A percentile compares a stretch with the other conserved stretches of the same genome.
phyloP scores from a whole-genome alignment of 2,797 vertebrate species.

The Poecilia velifera region DNA sequence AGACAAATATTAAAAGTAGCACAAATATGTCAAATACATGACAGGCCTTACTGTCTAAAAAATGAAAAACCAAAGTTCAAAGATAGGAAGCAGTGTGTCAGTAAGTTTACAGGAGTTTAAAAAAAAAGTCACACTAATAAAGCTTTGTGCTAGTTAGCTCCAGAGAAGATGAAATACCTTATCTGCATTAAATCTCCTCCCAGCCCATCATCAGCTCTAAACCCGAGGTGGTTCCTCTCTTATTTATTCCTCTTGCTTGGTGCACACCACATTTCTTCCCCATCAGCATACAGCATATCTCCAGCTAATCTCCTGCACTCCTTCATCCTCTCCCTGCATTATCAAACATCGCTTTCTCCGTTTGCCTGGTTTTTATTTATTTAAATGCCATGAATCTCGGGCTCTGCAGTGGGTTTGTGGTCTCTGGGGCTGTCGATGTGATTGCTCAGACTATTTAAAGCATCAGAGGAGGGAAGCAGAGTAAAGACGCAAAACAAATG shows the following conservation, averaged over 20 bases:
- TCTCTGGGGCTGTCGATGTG: conserved; percentile 2
- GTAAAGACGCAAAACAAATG: neutral
- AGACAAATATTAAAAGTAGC: neutral
- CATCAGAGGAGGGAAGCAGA: neutral
- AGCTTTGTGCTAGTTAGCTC: neutral
- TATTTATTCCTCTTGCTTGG: neutral
- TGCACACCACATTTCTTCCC: neutral
- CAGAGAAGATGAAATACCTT: neutral
- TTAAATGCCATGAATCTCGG: conserved; percentile 2
- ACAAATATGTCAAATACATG: neutral
- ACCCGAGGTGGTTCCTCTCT: neutral
- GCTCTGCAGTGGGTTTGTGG: conserved; percentile 2
- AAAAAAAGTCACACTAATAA: neutral
- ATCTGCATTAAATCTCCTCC: neutral
- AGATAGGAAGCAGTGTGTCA: neutral
- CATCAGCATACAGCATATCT: conserved; percentile 7
- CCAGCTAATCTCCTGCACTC: conserved; percentile 8
- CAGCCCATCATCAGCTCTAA: neutral
- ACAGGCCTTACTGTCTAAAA: neutral
- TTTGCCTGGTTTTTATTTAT: conserved; percentile 5
- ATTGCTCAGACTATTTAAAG: conserved; percentile 11
- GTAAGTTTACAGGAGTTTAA: neutral
- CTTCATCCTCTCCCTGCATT: conserved; percentile 6
- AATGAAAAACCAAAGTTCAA: neutral
- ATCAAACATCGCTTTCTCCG: neutral